Conservation (phyloP, 2,797 vertebrate species). For the Bovichtus diacanthus region DNA sequence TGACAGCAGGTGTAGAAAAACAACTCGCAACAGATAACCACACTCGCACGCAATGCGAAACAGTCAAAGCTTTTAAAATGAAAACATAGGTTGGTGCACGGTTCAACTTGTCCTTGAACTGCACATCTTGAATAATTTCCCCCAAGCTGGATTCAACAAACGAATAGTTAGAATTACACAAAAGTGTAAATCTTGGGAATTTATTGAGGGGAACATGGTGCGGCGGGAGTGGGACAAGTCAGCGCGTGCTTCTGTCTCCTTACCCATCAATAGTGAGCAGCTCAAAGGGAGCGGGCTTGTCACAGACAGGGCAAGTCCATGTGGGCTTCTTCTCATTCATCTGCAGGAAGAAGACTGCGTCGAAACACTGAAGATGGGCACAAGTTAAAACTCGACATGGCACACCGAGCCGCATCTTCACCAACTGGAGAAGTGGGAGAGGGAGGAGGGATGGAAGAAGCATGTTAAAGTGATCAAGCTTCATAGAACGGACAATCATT, state of each 20-base stretch:
- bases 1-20: not conserved
- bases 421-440: constrained; percentile 85
- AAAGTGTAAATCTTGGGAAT: not conserved
- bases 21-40: not conserved
- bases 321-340: constrained; percentile 99
- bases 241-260: constrained; percentile 42
- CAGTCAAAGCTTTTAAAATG: not conserved
- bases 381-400: constrained; percentile 97
- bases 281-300: constrained; percentile 97
- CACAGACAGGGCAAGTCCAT: constrained; percentile 98
- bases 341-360: constrained; percentile 98
- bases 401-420: constrained; percentile 97
- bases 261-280: constrained; percentile 98
- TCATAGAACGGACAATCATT: not conserved
- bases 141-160: constrained; percentile 1
- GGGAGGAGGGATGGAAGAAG: not conserved
- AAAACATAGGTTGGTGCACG: constrained; percentile 1
- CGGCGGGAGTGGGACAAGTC: constrained; percentile 14
- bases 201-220: constrained; percentile 8
- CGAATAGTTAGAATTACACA: constrained; percentile 1
- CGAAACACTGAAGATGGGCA: constrained; percentile 98
- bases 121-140: not conserved
- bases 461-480: not conserved
- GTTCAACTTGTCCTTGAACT: constrained; percentile 29
- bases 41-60: not conserved